Conservation (phyloP, 1,140 invertebrate species). For the Heterodera carotae region DNA sequence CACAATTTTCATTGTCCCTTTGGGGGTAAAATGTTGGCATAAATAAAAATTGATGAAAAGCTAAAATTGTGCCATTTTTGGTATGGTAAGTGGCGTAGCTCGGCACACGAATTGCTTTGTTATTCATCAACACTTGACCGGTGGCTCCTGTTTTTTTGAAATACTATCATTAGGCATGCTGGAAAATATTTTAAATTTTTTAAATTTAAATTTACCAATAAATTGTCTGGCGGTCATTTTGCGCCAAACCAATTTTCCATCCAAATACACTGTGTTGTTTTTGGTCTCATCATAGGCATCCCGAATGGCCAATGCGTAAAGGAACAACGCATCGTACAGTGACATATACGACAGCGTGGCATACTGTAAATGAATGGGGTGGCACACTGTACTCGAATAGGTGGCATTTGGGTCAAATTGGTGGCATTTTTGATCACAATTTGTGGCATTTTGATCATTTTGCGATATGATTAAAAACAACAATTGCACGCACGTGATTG, state of each 20-base stretch:
- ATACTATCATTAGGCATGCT: too few species aligned
- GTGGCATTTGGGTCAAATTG: too few species aligned
- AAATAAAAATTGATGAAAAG: background rate
- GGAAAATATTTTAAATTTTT: too few species aligned
- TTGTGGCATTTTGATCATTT: background rate
- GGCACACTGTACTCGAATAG: too few species aligned
- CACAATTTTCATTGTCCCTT: slow-evolving; percentile 59
- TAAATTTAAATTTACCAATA: slow-evolving; percentile 49
- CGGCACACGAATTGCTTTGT: slow-evolving; percentile 64
- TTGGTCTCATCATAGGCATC: slow-evolving; percentile 64
- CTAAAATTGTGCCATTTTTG: slow-evolving; percentile 38
- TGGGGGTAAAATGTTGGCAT: background rate
- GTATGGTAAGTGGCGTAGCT: slow-evolving; percentile 62
- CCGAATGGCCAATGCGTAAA: slow-evolving; percentile 61
- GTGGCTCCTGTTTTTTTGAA: slow-evolving; percentile 58
- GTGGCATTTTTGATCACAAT: too few species aligned
- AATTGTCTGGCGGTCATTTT: slow-evolving; percentile 65
- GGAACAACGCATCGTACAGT: slow-evolving; percentile 62
- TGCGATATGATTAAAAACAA: slow-evolving; percentile 5
- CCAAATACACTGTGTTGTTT: slow-evolving; percentile 52
- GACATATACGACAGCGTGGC: slow-evolving; percentile 63
- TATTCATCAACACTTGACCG: slow-evolving; percentile 64
- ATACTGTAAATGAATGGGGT: slow-evolving; percentile 55
- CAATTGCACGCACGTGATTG: slow-evolving; percentile 54
- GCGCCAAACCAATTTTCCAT: slow-evolving; percentile 57